A percentile compares a stretch with the other conserved stretches of the same genome.
Conservation (phyloP, 2,797 vertebrate genomes). For the Micrastur ruficollis region DNA sequence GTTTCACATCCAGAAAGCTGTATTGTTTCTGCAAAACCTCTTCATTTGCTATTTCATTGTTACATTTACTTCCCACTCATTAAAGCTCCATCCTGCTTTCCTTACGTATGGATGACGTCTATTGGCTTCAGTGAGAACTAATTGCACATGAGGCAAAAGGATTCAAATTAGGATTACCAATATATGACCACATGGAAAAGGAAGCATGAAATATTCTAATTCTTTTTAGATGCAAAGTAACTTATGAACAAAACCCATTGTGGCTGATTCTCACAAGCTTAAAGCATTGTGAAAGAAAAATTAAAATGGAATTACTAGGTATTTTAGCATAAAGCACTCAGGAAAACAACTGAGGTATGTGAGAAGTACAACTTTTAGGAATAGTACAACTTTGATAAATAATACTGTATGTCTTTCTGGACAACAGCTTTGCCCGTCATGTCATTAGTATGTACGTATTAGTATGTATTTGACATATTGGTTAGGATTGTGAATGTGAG, state of each 20-base stretch:
- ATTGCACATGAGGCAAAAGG: slow-evolving; percentile 22
- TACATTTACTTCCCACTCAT: slow-evolving; percentile 45
- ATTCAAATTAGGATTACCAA: slow-evolving; percentile 52
- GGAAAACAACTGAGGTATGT: neutral
- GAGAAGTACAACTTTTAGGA: neutral
- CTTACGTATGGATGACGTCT: slow-evolving; percentile 32
- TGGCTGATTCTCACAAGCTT: slow-evolving; percentile 47
- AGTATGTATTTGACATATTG: neutral
- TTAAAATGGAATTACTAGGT: neutral
- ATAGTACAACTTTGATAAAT: neutral
- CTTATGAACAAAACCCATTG: slow-evolving; percentile 56
- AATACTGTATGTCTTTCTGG: neutral
- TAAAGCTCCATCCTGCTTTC: slow-evolving; percentile 30
- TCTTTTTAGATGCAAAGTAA: slow-evolving; percentile 65
- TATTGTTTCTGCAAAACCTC: slow-evolving; percentile 22
- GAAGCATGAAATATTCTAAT: slow-evolving; percentile 55
- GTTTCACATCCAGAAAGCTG: neutral
- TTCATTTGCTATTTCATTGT: slow-evolving; percentile 53
- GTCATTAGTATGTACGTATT: too few relatives aligned
- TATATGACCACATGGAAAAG: slow-evolving; percentile 48
- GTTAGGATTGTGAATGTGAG: neutral
- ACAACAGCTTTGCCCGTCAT: neutral
- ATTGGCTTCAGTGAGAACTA: neutral
- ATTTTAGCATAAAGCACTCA: neutral
- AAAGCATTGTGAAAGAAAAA: slow-evolving; percentile 53